Evolutionary conservation across 2,888 invertebrate species (phyloP), one percentile per base, ranked within the genome.

Genomic region (Plebejus melissa): DNA sequence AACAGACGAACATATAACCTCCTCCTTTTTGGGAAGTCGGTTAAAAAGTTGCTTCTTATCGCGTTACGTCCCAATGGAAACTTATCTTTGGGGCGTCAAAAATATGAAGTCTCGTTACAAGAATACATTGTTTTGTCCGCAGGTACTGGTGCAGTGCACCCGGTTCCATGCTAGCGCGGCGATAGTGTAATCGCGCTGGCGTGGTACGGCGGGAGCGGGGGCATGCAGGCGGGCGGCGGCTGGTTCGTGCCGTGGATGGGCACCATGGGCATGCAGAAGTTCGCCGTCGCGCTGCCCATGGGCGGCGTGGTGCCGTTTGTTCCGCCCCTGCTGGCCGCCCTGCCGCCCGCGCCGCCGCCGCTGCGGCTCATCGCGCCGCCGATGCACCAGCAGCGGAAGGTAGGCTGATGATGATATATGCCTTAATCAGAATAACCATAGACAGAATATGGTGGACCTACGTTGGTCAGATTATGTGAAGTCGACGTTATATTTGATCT

Each of bases 121-220:
- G 32, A 32, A 32, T 32, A 32, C 32, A 32, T 32, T 2, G 1
- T 50, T 28, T 87, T 90, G 87, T 87, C 82, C 83, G 1, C 93
- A 93, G 93, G 93, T 93, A 90, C 81, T 83, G 86, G 88, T 82
- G 89, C 82, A 87, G 87, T 86, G 87, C 74, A 57, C 77, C 74
- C 81, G 80, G 79, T 80, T 76, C 76, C 80, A 76, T 75, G 75
- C 28, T 60, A 58, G 46, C 22, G 22, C 71, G 75, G 81, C 82
- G 84, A 82, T 82, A 83, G 87, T 85, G 83, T 78, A 79, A 89
- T 89, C 90, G 89, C 83, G 87, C 92, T 93, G 93, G 93, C 93
- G 91, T 93, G 93, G 93, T 93, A 92, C 93, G 90, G 93, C 83
- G 84, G 85, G 82, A 86, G 87, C 82, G 91, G 90, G 83, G 90